Conservation (phyloP, 2,113 vertebrate genomes). For the Scalopus aquaticus region DNA sequence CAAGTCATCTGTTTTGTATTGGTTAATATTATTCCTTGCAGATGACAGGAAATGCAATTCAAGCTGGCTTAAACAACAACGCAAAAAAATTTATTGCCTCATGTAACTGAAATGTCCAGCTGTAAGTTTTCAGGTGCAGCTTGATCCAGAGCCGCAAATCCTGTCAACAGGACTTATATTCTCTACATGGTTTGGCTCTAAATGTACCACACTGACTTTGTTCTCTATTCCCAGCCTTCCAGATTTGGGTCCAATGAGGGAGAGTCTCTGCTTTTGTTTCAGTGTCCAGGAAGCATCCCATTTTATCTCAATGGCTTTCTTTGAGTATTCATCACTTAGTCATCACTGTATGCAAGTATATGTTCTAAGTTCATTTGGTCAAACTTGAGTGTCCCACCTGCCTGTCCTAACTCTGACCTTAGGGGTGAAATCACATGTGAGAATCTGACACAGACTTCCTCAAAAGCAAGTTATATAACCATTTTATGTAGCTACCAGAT, state of each 20-base stretch:
- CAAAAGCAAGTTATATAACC: not conserved
- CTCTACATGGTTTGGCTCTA: slow-evolving; percentile 43
- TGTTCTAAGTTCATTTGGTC: not conserved
- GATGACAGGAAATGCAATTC: slow-evolving; percentile 76
- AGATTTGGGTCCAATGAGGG: not conserved
- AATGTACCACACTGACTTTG: not conserved
- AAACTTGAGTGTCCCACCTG: not conserved
- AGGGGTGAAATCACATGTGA: not conserved
- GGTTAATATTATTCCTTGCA: slow-evolving; percentile 74
- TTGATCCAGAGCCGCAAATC: slow-evolving; percentile 23
- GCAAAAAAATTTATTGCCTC: slow-evolving; percentile 55
- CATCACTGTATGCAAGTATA: not conserved
- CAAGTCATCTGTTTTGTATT: slow-evolving; percentile 79
- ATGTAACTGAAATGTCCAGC: slow-evolving; percentile 63
- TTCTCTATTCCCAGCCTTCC: not conserved
- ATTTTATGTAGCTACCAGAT: not conserved
- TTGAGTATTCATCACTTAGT: not conserved
- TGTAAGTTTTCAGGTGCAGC: slow-evolving; percentile 68
- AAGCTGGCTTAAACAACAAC: slow-evolving; percentile 71
- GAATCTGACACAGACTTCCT: not conserved
- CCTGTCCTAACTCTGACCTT: not conserved
- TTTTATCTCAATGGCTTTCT: not conserved
- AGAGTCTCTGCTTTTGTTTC: not conserved
- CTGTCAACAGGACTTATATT: slow-evolving; percentile 63
- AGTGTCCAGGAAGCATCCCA: not conserved